phyloP scores from a whole-genome alignment of 2,888 invertebrate genomes.

The Tenthredo distinguenda region DNA sequence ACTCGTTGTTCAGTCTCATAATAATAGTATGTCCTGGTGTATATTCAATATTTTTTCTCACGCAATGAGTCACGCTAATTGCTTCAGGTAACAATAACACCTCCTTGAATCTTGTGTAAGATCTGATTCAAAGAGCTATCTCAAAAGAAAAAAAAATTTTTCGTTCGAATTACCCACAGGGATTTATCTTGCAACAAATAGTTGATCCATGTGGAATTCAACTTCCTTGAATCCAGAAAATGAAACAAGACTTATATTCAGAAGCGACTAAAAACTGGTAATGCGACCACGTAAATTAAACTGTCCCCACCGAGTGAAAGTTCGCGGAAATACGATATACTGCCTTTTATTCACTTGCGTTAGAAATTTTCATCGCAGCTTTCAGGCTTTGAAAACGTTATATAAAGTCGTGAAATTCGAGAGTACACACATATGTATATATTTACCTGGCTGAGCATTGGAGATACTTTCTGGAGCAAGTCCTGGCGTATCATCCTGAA shows the following conservation, averaged over 20 bases:
- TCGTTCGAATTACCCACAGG: not conserved
- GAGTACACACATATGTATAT: not conserved
- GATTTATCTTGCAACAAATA: not conserved
- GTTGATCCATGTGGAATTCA: not conserved
- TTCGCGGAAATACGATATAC: not conserved
- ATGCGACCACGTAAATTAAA: not conserved
- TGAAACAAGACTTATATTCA: not conserved
- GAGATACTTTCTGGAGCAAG: slow-evolving; percentile 81
- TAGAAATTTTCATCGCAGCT: not conserved
- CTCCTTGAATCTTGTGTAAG: slow-evolving; percentile 6
- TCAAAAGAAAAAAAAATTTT: not conserved
- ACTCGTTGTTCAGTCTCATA: not conserved
- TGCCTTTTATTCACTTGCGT: not conserved
- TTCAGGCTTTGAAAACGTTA: not conserved
- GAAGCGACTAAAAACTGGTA: slow-evolving; percentile 11
- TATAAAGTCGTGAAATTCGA: not conserved
- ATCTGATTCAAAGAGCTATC: slow-evolving; percentile 3
- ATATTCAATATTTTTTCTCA: slow-evolving; percentile 10
- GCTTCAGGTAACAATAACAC: slow-evolving; percentile 8
- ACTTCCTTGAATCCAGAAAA: not conserved
- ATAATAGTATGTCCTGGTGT: not conserved
- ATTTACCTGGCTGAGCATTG: slow-evolving; percentile 77
- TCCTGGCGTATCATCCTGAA: slow-evolving; percentile 81
- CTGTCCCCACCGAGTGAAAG: not conserved
- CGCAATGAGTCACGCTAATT: slow-evolving; percentile 38